A percentile compares a stretch with the other conserved stretches of the same genome.
Evolutionary conservation across 1,140 invertebrate genomes (phyloP).

Genomic region (Diorhabda carinulata): DNA sequence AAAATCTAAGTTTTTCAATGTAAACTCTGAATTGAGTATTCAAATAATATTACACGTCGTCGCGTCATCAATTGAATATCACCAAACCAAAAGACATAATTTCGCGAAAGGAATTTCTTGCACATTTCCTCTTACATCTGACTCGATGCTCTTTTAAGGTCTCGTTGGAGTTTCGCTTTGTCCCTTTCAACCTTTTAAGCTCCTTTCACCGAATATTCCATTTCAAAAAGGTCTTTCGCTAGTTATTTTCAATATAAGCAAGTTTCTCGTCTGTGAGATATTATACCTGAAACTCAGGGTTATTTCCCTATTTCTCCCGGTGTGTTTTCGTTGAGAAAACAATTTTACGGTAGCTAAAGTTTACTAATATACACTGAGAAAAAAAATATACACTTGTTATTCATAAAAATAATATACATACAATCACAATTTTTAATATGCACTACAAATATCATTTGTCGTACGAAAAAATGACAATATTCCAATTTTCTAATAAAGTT

Average conservation of each 20-base stretch:
- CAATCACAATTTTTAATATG: no score
- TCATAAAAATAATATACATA: no score
- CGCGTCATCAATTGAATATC: neutral
- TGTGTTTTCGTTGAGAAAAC: neutral
- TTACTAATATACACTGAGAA: neutral
- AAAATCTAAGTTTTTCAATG: neutral
- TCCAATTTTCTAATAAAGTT: no score
- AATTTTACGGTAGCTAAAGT: neutral
- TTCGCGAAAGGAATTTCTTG: neutral
- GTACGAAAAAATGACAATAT: no score
- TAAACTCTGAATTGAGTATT: neutral
- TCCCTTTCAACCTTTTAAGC: neutral
- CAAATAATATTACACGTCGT: neutral
- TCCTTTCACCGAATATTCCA: neutral
- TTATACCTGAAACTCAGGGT: neutral
- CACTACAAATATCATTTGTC: no score
- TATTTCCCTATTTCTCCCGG: neutral
- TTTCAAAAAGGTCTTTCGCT: neutral
- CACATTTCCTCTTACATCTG: neutral
- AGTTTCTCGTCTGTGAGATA: conserved; percentile 4
- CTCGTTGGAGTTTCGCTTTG: neutral
- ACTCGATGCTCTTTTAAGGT: neutral
- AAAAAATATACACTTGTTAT: neutral
- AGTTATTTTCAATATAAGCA: conserved; percentile 7
- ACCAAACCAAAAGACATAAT: neutral